Evolutionary conservation across 2,888 invertebrate species (phyloP).

Genomic region (Drosophila pseudotalamancana): DNA sequence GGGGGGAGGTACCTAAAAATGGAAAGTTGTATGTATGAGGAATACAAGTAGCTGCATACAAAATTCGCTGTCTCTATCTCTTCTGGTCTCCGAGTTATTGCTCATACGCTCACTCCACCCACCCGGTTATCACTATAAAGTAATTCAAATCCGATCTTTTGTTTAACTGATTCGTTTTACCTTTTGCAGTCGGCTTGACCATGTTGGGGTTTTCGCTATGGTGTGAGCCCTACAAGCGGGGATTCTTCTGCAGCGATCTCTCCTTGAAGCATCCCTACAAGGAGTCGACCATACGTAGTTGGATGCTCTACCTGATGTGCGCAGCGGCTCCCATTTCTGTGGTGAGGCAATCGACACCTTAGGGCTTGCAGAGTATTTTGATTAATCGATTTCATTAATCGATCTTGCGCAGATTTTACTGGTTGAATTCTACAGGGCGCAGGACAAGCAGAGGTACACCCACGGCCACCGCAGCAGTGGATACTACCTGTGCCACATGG

Average conservation of each 20-base stretch:
- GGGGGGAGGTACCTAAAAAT: too few relatives aligned
- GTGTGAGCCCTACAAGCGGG: conserved; percentile 91
- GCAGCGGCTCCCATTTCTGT: conserved; percentile 89
- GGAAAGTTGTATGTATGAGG: too few relatives aligned
- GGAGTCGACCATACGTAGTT: conserved; percentile 91
- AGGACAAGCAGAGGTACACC: conserved; percentile 35
- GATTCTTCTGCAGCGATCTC: conserved; percentile 98
- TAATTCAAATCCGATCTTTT: too few relatives aligned
- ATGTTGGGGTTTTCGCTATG: conserved; percentile 89
- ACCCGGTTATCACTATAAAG: too few relatives aligned
- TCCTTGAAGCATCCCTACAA: conserved; percentile 94
- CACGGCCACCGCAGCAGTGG: conserved; percentile 73
- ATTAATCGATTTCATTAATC: conserved; percentile 60
- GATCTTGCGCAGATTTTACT: conserved; percentile 87
- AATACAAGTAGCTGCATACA: too few relatives aligned
- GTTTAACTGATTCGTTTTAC: not conserved
- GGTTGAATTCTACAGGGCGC: conserved; percentile 87
- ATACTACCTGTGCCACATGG: conserved; percentile 85
- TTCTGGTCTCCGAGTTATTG: too few relatives aligned
- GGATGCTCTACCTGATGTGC: conserved; percentile 91
- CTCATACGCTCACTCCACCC: too few relatives aligned
- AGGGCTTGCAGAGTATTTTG: not conserved
- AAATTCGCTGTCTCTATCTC: too few relatives aligned
- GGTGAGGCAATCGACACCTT: conserved; percentile 85
- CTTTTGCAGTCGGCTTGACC: conserved; percentile 89